Evolutionary conservation across 2,888 invertebrate genomes (phyloP).

Genomic region (Lasius platythorax): DNA sequence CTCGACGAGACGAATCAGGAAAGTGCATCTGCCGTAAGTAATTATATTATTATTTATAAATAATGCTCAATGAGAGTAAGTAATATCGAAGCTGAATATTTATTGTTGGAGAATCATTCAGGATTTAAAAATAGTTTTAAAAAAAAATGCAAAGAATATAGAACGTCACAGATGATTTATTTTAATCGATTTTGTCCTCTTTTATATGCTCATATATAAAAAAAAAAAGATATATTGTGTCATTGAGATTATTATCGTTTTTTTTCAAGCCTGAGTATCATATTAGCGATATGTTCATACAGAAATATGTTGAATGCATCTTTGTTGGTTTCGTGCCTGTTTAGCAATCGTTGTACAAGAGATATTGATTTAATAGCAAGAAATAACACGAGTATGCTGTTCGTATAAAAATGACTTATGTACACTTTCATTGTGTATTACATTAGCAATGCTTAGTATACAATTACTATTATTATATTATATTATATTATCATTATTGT

Average conservation of each 20-base stretch:
- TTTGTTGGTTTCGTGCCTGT: slow-evolving; percentile 10
- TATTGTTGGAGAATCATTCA: background rate
- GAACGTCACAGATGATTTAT: slow-evolving; percentile 10
- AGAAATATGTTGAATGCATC: background rate
- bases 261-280: background rate
- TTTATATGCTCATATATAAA: background rate
- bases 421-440: slow-evolving; percentile 69
- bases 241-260: background rate
- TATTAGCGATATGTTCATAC: background rate
- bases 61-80: slow-evolving; percentile 20
- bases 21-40: slow-evolving; percentile 20
- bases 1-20: background rate
- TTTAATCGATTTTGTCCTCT: slow-evolving; percentile 18
- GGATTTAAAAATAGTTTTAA: background rate
- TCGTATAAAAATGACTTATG: slow-evolving; percentile 77
- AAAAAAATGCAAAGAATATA: slow-evolving; percentile 8
- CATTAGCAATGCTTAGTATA: slow-evolving; percentile 62
- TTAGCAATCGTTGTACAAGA: slow-evolving; percentile 24
- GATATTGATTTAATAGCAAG: slow-evolving; percentile 38
- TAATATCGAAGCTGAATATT: slow-evolving; percentile 9
- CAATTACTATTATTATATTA: slow-evolving; percentile 38
- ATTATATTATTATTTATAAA: background rate
- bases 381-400: slow-evolving; percentile 39
- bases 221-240: slow-evolving; percentile 9
- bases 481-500: slow-evolving; percentile 26